A percentile compares a stretch with the other conserved stretches of the same genome.
phyloP scores from a whole-genome alignment of 2,888 invertebrate species.

The Yponomeuta plumbellus region DNA sequence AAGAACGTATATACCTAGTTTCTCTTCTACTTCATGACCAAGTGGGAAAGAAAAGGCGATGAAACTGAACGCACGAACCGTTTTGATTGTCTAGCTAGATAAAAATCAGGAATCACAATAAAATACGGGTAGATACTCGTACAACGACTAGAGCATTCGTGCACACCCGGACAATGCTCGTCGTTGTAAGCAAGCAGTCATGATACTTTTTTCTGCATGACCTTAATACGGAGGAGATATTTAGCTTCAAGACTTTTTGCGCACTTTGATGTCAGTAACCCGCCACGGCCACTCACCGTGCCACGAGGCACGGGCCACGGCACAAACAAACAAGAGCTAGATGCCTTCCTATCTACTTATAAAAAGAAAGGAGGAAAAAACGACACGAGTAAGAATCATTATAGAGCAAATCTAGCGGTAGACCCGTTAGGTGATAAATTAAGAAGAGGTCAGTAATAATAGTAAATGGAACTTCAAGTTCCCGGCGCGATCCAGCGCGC shows the following conservation, averaged over 20 bases:
- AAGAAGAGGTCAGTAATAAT: too few relatives aligned
- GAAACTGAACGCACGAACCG: too few relatives aligned
- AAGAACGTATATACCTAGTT: too few relatives aligned
- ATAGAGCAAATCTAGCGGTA: background rate
- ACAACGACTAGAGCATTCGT: background rate
- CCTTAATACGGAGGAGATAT: slow-evolving; percentile 11
- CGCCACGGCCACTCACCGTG: slow-evolving; percentile 58
- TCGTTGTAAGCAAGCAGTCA: slow-evolving; percentile 1
- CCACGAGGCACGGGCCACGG: background rate
- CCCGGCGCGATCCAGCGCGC: too few relatives aligned
- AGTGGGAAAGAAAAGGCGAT: too few relatives aligned
- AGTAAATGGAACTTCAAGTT: too few relatives aligned
- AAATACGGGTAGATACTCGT: background rate
- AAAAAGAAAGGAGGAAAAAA: background rate
- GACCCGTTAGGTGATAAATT: too few relatives aligned
- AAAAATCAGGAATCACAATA: too few relatives aligned
- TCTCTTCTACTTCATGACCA: too few relatives aligned
- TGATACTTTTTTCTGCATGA: slow-evolving; percentile 14
- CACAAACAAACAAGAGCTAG: background rate
- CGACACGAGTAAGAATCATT: background rate
- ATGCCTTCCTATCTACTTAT: background rate
- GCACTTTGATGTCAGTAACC: slow-evolving; percentile 53
- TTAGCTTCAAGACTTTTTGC: slow-evolving; percentile 32
- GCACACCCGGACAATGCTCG: slow-evolving; percentile 3
- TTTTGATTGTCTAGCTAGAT: too few relatives aligned